Base-by-base conservation (phyloP, 2,113 vertebrate species). In the Etheostoma spectabile region DNA sequence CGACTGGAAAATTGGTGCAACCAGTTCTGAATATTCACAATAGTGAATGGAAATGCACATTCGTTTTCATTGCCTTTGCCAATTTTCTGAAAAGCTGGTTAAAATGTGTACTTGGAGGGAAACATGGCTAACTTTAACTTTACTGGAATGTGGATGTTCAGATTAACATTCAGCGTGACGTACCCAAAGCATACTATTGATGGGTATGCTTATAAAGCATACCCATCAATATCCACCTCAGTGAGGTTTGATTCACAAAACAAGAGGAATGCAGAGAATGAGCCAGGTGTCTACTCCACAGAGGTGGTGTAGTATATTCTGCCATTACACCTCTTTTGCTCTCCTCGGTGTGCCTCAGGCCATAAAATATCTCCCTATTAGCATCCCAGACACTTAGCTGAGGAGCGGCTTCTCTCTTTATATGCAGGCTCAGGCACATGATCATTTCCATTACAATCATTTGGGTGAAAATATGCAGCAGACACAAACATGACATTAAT, bases 371-470 rank as follows among this genome's bases (percentile, higher is more conserved):
- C 74, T 76, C 68, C 79, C 70, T 80, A 90, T 94, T 93, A 92
- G 88, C 87, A 90, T 88, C 90, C 42, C 42, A 85, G 88, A 87
- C 88, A 88, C 77, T 87, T 84, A 87, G 78, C 78, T 62, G 80
- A 77, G 74, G 79, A 90, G 59, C 64, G 35, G 65, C 86, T 75
- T 62, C 74, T 79, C 72, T 85, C 76, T 90, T 83, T 84, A 90
- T 86, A 90, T 90, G 89, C 87, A 77, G 84, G 87, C 87, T 90
- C 86, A 84, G 86, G 79, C 88, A 83, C 84, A 88, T 87, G 81
- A 93, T 91, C 81, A 87, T 91, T 93, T 94, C 93, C 90, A 89
- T 94, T 92, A 91, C 92, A 93, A 90, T 92, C 89, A 86, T 90
- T 93, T 89, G 83, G 83, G 49, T 88, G 88, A 88, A 91, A 91